Conservation (phyloP, 2,113 vertebrate species). For the Colossoma macropomum region DNA sequence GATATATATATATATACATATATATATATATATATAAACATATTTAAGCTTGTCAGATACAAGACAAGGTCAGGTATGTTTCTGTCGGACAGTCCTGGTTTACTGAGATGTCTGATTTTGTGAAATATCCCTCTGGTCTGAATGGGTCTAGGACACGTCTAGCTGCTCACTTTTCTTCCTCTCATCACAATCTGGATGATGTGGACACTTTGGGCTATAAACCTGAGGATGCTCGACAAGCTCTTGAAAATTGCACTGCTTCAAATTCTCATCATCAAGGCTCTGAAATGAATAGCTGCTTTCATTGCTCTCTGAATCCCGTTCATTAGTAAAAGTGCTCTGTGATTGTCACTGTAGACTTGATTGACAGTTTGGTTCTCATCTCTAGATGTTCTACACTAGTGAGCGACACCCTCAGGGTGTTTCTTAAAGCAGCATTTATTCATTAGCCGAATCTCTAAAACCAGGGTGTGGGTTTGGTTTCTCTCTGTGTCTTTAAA, state of each 20-base stretch:
- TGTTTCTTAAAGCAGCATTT: too few species aligned
- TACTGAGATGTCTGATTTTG: too few species aligned
- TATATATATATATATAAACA: too few species aligned
- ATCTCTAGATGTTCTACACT: neutral
- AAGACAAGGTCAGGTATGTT: too few species aligned
- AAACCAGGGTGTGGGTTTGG: too few species aligned
- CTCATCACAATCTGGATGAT: neutral
- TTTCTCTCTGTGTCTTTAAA: too few species aligned
- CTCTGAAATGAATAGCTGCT: neutral
- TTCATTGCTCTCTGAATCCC: neutral
- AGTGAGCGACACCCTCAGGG: too few species aligned
- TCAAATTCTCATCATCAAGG: neutral
- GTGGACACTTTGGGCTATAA: neutral
- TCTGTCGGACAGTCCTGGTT: neutral
- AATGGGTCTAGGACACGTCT: neutral
- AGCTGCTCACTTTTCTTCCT: constrained; percentile 26
- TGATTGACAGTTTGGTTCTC: neutral
- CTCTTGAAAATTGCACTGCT: neutral
- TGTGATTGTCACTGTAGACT: neutral
- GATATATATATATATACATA: too few species aligned
- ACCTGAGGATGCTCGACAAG: neutral
- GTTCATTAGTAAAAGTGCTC: constrained; percentile 12
- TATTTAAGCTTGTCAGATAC: too few species aligned
- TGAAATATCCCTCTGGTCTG: neutral
- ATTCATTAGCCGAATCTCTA: too few species aligned